Evolutionary conservation across 2,797 vertebrate genomes (phyloP).

Genomic region (Chiropotes sagulatus): DNA sequence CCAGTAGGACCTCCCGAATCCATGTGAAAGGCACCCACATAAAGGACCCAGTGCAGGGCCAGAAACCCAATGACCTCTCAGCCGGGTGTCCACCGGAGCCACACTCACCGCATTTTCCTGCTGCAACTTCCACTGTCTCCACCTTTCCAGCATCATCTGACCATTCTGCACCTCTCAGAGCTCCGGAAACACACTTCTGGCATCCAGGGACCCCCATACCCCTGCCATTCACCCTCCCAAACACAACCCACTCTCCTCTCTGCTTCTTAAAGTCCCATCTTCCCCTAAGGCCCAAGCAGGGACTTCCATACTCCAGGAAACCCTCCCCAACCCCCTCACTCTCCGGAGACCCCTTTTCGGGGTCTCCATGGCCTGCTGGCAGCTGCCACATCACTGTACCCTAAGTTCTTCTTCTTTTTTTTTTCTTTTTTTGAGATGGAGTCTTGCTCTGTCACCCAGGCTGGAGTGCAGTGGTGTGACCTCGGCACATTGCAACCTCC

Average conservation of each 20-base stretch:
- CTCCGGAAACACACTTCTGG: background rate
- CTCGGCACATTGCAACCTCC: too few relatives aligned
- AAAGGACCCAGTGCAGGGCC: accelerated
- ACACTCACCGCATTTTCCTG: accelerated
- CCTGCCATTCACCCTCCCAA: accelerated
- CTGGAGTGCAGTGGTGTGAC: too few relatives aligned
- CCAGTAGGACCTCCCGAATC: background rate
- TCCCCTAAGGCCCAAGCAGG: background rate
- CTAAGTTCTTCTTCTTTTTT: too few relatives aligned
- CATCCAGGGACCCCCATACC: background rate
- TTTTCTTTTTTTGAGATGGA: too few relatives aligned
- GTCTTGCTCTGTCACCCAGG: too few relatives aligned
- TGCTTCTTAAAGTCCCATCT: background rate
- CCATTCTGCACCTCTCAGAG: background rate
- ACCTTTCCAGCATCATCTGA: background rate
- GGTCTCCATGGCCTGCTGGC: background rate
- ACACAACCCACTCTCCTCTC: accelerated
- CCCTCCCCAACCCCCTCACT: too few relatives aligned
- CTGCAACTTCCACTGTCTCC: accelerated
- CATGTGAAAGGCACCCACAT: accelerated
- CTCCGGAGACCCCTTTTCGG: too few relatives aligned
- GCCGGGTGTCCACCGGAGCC: background rate
- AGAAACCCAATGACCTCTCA: accelerated
- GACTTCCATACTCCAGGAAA: background rate
- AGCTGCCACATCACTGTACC: background rate